Conservation (phyloP, 1,140 invertebrate species). For the Dendrolimus punctatus region DNA sequence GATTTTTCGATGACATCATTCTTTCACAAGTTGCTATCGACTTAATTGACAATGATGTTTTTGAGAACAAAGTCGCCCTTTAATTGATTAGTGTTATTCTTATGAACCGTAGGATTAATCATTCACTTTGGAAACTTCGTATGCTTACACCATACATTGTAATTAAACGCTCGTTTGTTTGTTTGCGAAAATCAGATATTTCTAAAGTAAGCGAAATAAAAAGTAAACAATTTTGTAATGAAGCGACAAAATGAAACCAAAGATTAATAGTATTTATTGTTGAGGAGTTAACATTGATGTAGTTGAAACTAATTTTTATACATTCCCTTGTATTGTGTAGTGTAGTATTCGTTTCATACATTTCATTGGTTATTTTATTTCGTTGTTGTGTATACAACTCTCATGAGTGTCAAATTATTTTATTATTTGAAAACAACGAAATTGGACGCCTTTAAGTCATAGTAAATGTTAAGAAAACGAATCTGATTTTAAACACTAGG, state of each 20-base stretch:
- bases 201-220: constrained; percentile 3
- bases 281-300: constrained; percentile 54
- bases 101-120: constrained; percentile 20
- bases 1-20: neutral
- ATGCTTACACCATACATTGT: constrained; percentile 1
- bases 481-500: no score
- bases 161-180: constrained; percentile 13
- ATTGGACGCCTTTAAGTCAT: no score
- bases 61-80: no score
- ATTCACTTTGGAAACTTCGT: constrained; percentile 4
- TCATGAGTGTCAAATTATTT: neutral
- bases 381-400: no score
- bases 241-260: constrained; percentile 64
- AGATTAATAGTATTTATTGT: constrained; percentile 70
- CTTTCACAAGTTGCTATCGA: no score
- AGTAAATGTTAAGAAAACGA: no score
- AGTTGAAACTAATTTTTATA: constrained; percentile 62
- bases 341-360: constrained; percentile 8
- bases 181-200: constrained; percentile 10
- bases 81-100: constrained; percentile 13
- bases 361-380: constrained; percentile 10
- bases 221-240: constrained; percentile 36
- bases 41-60: no score
- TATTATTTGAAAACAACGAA: neutral
- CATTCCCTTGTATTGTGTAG: constrained; percentile 47